phyloP scores from a whole-genome alignment of 23 tunicate genomes.

The Botrylloides violaceus region DNA sequence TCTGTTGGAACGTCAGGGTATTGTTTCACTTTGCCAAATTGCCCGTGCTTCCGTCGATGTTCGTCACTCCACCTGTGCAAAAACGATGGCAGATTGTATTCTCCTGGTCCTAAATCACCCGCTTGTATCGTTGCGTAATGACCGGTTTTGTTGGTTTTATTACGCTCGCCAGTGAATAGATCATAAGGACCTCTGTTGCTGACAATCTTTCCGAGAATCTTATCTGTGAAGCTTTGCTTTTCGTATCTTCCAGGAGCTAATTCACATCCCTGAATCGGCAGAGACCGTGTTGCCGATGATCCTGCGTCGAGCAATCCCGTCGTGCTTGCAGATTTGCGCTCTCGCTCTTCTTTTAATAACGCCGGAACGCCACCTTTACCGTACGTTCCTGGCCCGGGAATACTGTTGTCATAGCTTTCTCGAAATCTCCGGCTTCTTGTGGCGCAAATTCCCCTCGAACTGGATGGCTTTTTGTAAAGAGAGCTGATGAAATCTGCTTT shows the following conservation, averaged over 20 bases:
- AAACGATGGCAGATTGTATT: slow-evolving; percentile 46
- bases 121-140: slow-evolving; percentile 42
- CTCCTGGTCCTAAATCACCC: slow-evolving; percentile 79
- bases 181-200: slow-evolving; percentile 97
- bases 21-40: slow-evolving; percentile 58
- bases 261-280: slow-evolving; percentile 67
- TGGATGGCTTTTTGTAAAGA: slow-evolving; percentile 42
- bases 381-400: slow-evolving; percentile 91
- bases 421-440: slow-evolving; percentile 65
- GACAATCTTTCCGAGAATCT: slow-evolving; percentile 68
- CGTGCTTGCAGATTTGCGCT: slow-evolving; percentile 44
- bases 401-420: slow-evolving; percentile 24
- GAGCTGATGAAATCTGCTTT: slow-evolving; percentile 36
- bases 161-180: slow-evolving; percentile 65
- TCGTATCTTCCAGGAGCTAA: slow-evolving; percentile 91
- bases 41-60: slow-evolving; percentile 53
- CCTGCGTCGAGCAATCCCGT: slow-evolving; percentile 75
- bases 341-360: slow-evolving; percentile 36
- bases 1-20: slow-evolving; percentile 45
- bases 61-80: slow-evolving; percentile 40
- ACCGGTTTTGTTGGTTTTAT: slow-evolving; percentile 47
- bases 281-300: slow-evolving; percentile 44
- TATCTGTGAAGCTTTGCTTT: slow-evolving; percentile 39
- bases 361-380: slow-evolving; percentile 71
- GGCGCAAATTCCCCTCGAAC: slow-evolving; percentile 49